phyloP scores from a whole-genome alignment of 2,113 vertebrate genomes.

The Ancistrus triradiatus region DNA sequence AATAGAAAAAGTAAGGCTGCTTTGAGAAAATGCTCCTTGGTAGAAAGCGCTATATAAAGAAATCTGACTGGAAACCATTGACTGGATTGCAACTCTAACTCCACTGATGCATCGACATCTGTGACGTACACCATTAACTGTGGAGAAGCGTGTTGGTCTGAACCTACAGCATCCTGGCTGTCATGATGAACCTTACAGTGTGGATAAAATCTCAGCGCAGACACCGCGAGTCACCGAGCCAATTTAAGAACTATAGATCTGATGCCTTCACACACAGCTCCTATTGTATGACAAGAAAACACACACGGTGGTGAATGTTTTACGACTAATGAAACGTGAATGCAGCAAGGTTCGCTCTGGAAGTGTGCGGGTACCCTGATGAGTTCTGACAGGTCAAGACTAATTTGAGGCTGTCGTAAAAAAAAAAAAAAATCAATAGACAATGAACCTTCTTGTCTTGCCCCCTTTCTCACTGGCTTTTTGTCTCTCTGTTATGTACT shows the following conservation, averaged over 20 bases:
- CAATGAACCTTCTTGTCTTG: slow-evolving; percentile 49
- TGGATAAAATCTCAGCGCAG: slow-evolving; percentile 29
- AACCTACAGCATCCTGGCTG: neutral
- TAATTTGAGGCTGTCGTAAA: slow-evolving; percentile 24
- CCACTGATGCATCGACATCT: slow-evolving; percentile 2
- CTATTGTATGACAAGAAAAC: slow-evolving; percentile 42
- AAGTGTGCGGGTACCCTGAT: slow-evolving; percentile 40
- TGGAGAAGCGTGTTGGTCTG: no score
- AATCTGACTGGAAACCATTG: no score
- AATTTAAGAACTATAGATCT: slow-evolving; percentile 36
- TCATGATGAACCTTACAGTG: slow-evolving; percentile 26
- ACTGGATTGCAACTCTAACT: neutral
- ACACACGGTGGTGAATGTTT: slow-evolving; percentile 7
- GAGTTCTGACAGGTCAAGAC: slow-evolving; percentile 45
- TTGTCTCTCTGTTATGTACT: slow-evolving; percentile 7
- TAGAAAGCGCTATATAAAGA: no score
- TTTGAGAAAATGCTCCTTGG: no score
- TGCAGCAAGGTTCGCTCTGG: slow-evolving; percentile 33
- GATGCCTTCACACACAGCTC: slow-evolving; percentile 45
- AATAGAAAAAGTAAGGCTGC: no score
- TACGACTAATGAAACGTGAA: slow-evolving; percentile 39
- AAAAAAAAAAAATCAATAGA: slow-evolving; percentile 41
- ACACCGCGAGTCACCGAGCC: slow-evolving; percentile 1
- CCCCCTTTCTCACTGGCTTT: slow-evolving; percentile 1
- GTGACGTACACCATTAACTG: neutral